A percentile compares a stretch with the other conserved stretches of the same genome.
Evolutionary conservation across 1,140 invertebrate species (phyloP).

Genomic region (Coenobita brevimanus): DNA sequence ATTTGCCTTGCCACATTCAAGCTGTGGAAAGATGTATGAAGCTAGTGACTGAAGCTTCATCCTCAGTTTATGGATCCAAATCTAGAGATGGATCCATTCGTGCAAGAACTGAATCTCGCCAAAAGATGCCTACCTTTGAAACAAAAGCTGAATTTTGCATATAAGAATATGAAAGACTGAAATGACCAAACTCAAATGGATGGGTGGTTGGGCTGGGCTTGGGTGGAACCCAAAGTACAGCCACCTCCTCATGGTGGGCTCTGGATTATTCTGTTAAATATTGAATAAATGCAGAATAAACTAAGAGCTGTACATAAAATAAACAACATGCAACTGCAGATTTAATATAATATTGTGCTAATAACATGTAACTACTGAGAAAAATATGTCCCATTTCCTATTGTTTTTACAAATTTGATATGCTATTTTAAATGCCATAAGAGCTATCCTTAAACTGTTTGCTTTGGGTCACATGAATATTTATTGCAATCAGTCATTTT

Average conservation of each 20-base stretch:
- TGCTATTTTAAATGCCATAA: neutral
- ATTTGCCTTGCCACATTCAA: neutral
- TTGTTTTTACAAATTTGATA: no score
- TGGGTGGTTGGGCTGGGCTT: constrained; percentile 24
- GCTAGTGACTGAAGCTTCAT: constrained; percentile 12
- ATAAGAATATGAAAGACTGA: neutral
- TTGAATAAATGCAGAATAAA: neutral
- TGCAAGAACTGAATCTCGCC: constrained; percentile 18
- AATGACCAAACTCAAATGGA: neutral
- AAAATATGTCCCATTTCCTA: no score
- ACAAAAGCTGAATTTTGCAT: neutral
- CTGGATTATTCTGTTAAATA: constrained; percentile 17
- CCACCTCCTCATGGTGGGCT: constrained; percentile 19
- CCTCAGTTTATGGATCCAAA: neutral
- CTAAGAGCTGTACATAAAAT: constrained; percentile 13
- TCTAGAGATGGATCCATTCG: neutral
- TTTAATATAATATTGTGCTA: neutral
- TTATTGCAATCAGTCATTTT: neutral
- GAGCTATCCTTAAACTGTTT: neutral
- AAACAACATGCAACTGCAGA: neutral
- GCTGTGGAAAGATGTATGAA: constrained; percentile 1
- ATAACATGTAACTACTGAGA: neutral
- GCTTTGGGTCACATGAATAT: neutral
- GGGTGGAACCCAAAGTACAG: constrained; percentile 27
- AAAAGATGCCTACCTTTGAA: neutral